Base-by-base conservation (phyloP, 64 coral and sea anemone genomes). In the Astreopora myriophthalma region DNA sequence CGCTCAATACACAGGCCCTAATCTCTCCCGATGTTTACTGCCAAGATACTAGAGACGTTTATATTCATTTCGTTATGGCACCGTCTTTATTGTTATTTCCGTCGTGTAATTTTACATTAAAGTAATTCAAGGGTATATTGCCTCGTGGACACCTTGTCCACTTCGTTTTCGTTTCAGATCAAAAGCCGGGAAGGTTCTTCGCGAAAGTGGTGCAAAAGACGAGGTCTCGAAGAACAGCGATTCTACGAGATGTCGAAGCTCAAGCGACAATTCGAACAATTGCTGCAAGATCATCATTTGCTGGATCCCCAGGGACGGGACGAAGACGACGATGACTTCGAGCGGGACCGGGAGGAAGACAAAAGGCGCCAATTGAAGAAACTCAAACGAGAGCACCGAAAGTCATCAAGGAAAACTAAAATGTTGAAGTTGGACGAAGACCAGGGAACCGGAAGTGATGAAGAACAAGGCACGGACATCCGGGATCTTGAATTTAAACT, bases 401-500 rank as follows among this genome's bases (percentile, higher is more conserved):
- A 95, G 85, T 86, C 86, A 26, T 64, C 91, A 22, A 79, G 94
- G 42, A 84, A 88, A 36, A 85, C 86, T 22, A 99, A 99, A 42
- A 61, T 99, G 52, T 84, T 99, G 32, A 99, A 99, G 58, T 68
- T 99, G 5, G 97, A 90, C 39, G 90, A 99, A 32, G 90, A 99
- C 13, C 91, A 96, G 46, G 10, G 79, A 9, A 71, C 66, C 42
- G 88, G 78, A 70, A 87, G 86, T 30, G 97, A 94, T 30, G 82
- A 82, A 11, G 93, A 95, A 39, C 29, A 87, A 71, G 69, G 72
- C 48, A 87, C 38, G 11, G 97, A 99, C 88, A 96, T 99, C 32
- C 90, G 91, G 26, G 94, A 99, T 38, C 35, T 99, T 8, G 97
- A 99, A 40, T 99, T 99, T 76, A 99, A 99, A 85, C 78, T 99